phyloP scores from a whole-genome alignment of 1,140 invertebrate genomes.

The Lasioglossum albipes region DNA sequence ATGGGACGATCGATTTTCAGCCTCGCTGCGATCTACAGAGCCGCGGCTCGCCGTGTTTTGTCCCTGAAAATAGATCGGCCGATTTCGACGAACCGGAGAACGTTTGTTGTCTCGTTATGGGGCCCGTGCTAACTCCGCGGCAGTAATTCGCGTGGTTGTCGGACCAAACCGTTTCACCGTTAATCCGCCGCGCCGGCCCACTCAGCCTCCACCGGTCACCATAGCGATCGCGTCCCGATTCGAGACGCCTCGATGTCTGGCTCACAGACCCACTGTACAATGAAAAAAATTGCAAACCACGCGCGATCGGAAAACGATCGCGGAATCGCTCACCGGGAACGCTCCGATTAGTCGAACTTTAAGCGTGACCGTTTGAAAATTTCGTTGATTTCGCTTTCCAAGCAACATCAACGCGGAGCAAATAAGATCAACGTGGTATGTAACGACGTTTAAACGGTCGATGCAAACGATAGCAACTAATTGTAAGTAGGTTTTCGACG shows the following conservation, averaged over 20 bases:
- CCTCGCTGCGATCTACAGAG: constrained; percentile 15
- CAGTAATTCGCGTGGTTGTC: neutral
- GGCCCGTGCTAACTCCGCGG: neutral
- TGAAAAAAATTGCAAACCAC: no score
- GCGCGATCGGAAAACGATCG: no score
- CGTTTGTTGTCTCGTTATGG: constrained; percentile 5
- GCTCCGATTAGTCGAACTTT: neutral
- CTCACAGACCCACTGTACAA: neutral
- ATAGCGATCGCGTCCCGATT: constrained; percentile 19
- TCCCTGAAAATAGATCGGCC: constrained; percentile 21
- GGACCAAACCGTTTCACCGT: constrained; percentile 10
- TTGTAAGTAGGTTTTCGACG: no score
- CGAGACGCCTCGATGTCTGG: constrained; percentile 6
- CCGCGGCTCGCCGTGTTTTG: neutral
- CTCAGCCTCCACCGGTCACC: neutral
- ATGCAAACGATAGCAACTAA: no score
- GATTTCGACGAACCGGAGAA: neutral
- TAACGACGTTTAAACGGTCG: neutral
- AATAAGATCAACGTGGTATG: neutral
- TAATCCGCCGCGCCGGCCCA: constrained; percentile 15
- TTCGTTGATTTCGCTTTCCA: neutral
- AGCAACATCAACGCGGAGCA: neutral
- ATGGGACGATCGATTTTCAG: constrained; percentile 52
- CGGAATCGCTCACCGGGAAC: no score
- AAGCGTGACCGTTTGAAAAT: neutral